Evolutionary conservation across 2,888 invertebrate species (phyloP).

Genomic region (Ophioninae sp.): DNA sequence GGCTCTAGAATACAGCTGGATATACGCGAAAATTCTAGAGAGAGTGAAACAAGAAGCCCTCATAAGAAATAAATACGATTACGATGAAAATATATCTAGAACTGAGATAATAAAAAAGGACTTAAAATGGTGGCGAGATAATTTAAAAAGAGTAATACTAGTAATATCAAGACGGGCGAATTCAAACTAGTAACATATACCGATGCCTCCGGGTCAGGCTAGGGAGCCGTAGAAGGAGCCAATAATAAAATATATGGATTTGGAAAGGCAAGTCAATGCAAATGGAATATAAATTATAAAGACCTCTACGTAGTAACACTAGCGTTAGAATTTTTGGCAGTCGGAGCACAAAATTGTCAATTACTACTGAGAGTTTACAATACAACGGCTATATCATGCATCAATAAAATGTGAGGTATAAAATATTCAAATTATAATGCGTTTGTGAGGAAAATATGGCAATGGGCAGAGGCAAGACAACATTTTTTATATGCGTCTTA

Average conservation of each 20-base stretch:
- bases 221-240: slow-evolving; percentile 40
- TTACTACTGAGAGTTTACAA: slow-evolving; percentile 53
- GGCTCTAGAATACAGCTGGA: no score
- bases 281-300: slow-evolving; percentile 43
- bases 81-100: no score
- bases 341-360: slow-evolving; percentile 13
- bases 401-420: slow-evolving; percentile 57
- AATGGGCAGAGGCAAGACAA: slow-evolving; percentile 48
- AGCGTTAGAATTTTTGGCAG: slow-evolving; percentile 36
- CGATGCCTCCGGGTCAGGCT: slow-evolving; percentile 47
- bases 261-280: slow-evolving; percentile 15
- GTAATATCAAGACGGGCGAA: slow-evolving; percentile 27
- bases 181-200: slow-evolving; percentile 43
- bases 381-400: slow-evolving; percentile 54
- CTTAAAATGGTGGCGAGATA: slow-evolving; percentile 39
- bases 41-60: no score
- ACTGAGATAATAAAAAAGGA: no score
- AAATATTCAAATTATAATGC: slow-evolving; percentile 19
- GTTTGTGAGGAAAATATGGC: slow-evolving; percentile 50
- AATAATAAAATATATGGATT: slow-evolving; percentile 28
- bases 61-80: no score
- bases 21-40: no score
- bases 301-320: slow-evolving; percentile 39
- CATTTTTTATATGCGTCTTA: slow-evolving; percentile 49
- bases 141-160: slow-evolving; percentile 7